phyloP scores from a whole-genome alignment of 2,113 vertebrate genomes.

The Nesogale talazaci region DNA sequence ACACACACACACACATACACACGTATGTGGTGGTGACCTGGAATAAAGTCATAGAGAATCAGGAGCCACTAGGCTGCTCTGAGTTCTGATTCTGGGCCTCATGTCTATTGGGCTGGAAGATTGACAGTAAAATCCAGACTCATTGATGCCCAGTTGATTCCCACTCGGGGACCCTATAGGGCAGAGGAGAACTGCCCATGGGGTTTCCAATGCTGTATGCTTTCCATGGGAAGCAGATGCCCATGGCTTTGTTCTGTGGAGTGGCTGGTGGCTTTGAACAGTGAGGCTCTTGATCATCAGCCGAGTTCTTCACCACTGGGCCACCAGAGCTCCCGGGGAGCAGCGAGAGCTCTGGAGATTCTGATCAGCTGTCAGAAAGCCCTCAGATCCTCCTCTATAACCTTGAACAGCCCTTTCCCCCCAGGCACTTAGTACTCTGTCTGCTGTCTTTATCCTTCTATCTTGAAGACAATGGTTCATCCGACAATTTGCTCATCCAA shows the following conservation, averaged over 20 bases:
- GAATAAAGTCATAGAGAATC: background rate
- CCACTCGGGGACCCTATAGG: background rate
- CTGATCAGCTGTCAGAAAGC: fast-evolving
- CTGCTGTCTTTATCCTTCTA: background rate
- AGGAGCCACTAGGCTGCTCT: background rate
- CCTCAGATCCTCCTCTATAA: background rate
- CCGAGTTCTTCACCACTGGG: background rate
- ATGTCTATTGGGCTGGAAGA: background rate
- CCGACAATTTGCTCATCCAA: no score
- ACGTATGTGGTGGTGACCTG: background rate
- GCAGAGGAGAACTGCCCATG: background rate
- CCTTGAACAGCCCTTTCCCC: background rate
- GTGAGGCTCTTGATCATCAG: background rate
- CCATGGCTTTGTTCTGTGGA: background rate
- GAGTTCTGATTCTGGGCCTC: fast-evolving
- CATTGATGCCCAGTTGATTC: background rate
- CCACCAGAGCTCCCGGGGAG: background rate
- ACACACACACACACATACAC: no score
- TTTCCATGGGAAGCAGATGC: no score
- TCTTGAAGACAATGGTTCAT: background rate
- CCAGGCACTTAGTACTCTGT: background rate
- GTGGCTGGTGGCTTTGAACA: background rate
- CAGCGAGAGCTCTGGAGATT: background rate
- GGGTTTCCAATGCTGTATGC: no score
- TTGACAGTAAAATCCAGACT: background rate